Base-by-base conservation (phyloP, 2,888 invertebrate genomes). In the Leucoma salicis region DNA sequence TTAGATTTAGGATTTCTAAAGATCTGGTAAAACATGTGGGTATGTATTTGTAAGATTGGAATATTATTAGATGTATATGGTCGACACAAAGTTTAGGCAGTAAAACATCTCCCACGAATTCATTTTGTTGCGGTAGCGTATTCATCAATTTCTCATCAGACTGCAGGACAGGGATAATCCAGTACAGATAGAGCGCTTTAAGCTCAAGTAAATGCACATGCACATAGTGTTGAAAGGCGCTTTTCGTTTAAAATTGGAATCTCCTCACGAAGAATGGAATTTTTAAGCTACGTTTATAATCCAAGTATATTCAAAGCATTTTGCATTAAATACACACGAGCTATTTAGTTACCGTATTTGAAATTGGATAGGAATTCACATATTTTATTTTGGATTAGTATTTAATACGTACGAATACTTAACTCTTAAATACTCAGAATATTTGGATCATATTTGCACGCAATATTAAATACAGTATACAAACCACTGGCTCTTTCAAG, bases 141-240 rank as follows among this genome's bases (percentile, higher is more conserved):
- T 49, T 42, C 44, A 65, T 56, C 50, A 50, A 65, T 59, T 49
- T 56, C 46, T 56, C 55, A 49, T 51, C 51, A 55, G 51, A 47
- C 35, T 53, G 44, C 49, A 51, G 43, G 53, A 47, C 43, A 41
- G 42, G 40, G 50, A 65, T 59, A 48, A 57, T 56, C 54, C 52
- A 34, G 18, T 34, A 53, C 46, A 49, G 53, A 56, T 48, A 49
- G 39, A 45, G 48, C 35, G 15, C 14, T 40, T 46, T 39, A 35
- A 53, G 50, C 54, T 51, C 39, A 32, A 44, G 46, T 42, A 57
- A 57, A 52, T 49, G 15, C 38, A 41, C 18, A 39, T 18, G 18
- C 18, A 18, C 3, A n/a, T 13, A 46, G 14, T 35, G 45, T 10
- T 47, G 38, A 31, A 48, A 39, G 35, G 35, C 16, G 40, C 25